phyloP scores from a whole-genome alignment of 2,888 invertebrate genomes.

The Catocala sponsa region DNA sequence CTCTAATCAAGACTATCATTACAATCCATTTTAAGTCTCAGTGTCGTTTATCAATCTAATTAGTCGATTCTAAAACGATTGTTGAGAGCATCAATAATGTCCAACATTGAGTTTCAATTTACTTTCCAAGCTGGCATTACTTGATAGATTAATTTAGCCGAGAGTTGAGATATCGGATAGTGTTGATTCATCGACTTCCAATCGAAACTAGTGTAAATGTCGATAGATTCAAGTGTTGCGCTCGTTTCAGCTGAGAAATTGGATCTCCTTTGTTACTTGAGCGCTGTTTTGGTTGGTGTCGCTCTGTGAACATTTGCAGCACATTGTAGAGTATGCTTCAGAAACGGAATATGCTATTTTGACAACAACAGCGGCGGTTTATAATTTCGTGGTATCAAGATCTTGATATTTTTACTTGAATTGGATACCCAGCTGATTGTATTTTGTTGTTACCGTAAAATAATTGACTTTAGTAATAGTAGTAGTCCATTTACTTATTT shows the following conservation, averaged over 20 bases:
- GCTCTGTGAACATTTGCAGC: background rate
- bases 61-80: conserved; percentile 13
- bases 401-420: too few species aligned
- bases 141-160: conserved; percentile 48
- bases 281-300: conserved; percentile 22
- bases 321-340: conserved; percentile 9
- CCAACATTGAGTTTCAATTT: conserved; percentile 45
- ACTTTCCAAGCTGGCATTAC: conserved; percentile 31
- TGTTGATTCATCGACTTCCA: conserved; percentile 49
- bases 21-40: too few species aligned
- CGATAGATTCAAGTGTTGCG: conserved; percentile 38
- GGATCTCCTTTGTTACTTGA: conserved; percentile 39
- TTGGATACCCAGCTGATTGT: too few species aligned
- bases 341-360: background rate
- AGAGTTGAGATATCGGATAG: conserved; percentile 44
- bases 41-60: too few species aligned
- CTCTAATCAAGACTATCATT: too few species aligned
- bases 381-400: too few species aligned
- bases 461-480: too few species aligned
- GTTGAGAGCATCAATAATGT: conserved; percentile 23
- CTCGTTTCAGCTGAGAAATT: conserved; percentile 31
- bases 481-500: too few species aligned
- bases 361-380: too few species aligned
- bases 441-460: too few species aligned
- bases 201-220: conserved; percentile 44